These are phyloP conservation scores for Cosmia trapezina DNA, from an alignment of 2,888 invertebrate genomes.

Conservation along the genomic window DNA sequence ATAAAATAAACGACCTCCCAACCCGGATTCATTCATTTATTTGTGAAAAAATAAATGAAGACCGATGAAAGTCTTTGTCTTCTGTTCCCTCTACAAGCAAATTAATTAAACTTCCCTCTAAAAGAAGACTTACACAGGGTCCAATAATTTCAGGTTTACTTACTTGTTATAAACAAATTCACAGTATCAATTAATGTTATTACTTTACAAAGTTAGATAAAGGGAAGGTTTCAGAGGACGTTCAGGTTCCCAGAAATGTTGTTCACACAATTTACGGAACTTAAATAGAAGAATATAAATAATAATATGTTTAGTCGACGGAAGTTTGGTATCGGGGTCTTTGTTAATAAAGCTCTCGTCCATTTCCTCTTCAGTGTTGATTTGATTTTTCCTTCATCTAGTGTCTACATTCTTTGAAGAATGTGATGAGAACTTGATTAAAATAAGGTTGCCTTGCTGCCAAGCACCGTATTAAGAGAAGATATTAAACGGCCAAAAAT, in stretches of 20 bases:
- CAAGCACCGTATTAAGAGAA: too few species aligned
- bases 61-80: conserved; percentile 19
- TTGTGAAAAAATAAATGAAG: conserved; percentile 5
- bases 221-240: conserved; percentile 22
- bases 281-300: conserved; percentile 11
- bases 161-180: conserved; percentile 27
- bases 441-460: neutral
- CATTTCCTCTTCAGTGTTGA: conserved; percentile 3
- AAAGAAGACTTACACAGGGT: conserved; percentile 19
- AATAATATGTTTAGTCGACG: neutral
- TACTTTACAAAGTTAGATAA: conserved; percentile 40
- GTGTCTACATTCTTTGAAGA: neutral
- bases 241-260: conserved; percentile 35
- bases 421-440: neutral
- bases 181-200: conserved; percentile 43
- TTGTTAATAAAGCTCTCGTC: neutral
- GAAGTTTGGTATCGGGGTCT: neutral
- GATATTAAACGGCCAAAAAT: neutral
- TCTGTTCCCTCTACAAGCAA: conserved; percentile 13
- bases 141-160: conserved; percentile 21
- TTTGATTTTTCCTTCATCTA: neutral
- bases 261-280: conserved; percentile 16
- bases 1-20: conserved; percentile 21
- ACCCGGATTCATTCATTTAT: neutral
- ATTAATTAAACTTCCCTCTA: conserved; percentile 38